Evolutionary conservation across 2,113 vertebrate genomes (phyloP), one percentile per base, ranked within the genome.

Genomic region (Thinocorus orbignyianus): DNA sequence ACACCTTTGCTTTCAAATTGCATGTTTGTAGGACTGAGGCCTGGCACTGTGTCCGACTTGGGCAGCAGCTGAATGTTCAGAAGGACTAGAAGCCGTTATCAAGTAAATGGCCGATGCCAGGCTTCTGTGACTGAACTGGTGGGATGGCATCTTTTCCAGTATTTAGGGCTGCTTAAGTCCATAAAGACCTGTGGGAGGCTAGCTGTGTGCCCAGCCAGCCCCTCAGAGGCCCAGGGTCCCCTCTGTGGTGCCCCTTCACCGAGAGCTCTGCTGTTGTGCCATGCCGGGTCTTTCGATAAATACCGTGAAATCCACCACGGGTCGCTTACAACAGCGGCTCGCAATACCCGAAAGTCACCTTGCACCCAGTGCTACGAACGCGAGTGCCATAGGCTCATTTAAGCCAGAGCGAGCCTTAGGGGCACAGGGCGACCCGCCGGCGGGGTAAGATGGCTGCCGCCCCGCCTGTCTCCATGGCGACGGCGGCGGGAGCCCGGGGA

Each of bases 361-460:
- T 9, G 35, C 54, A 25, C 91, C 81, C 26, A 7, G 23, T 35
- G 55, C 79, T 60, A 60, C 58, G 17, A 19, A 17, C 41, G 5
- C 26, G 2, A 58, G 7, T 1, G 52, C 49, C 39, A 7, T 1
- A 6, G 18, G 10, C 9, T 13, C 13, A 25, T 16, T 26, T 30
- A 11, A 5, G 52, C 46, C 52, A 10, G 2, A 1, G 26, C 49
- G 19, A 15, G 7, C 5, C 58, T 3, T n/a, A 24, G 28, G 11
- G 44, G 3, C 0, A 3, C 15, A 1, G 9, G 33, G 2, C 24
- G 8, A 9, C 31, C 39, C 17, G 17, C 22, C 52, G 3, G 58
- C 46, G 7, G 5, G 30, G 30, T 9, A 80, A 60, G 31, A 71
- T 46, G 84, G 82, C 52, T 3, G 17, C 41, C 5, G 26, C 5